phyloP scores from a whole-genome alignment of 1,140 invertebrate species.

The Zaprionus gabonicus region DNA sequence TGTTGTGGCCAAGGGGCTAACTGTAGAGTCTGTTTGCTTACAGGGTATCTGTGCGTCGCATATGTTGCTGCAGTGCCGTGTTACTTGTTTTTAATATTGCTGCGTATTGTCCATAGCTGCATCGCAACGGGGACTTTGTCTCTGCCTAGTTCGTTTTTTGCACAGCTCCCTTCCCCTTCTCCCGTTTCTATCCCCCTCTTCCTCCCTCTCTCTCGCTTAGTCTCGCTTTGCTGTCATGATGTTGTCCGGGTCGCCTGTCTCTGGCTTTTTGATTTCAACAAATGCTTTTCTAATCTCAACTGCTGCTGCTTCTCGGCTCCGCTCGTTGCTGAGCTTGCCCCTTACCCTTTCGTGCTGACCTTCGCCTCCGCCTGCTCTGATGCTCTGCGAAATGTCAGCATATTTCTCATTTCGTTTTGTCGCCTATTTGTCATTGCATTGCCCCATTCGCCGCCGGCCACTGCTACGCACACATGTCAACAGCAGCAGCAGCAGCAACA shows the following conservation, averaged over 20 bases:
- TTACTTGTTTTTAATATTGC: constrained; percentile 39
- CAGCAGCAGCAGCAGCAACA: constrained; percentile 31
- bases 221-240: constrained; percentile 30
- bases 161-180: constrained; percentile 15
- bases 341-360: constrained; percentile 7
- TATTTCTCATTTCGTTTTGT: constrained; percentile 82
- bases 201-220: constrained; percentile 12
- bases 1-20: not conserved
- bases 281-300: constrained; percentile 80
- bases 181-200: constrained; percentile 6
- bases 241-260: constrained; percentile 39
- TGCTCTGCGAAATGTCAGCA: constrained; percentile 39
- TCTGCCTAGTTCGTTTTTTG: constrained; percentile 24
- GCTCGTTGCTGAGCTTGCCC: not conserved
- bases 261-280: constrained; percentile 78
- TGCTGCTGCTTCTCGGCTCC: constrained; percentile 37
- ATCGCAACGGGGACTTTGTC: constrained; percentile 30
- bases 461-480: constrained; percentile 66
- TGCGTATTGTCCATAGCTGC: constrained; percentile 38
- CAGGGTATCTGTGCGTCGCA: constrained; percentile 15
- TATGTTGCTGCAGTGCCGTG: not conserved
- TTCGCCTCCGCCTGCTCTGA: not conserved
- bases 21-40: not conserved
- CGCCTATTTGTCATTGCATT: constrained; percentile 82
- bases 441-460: constrained; percentile 58